Percentiles rank a stretch among this genome's conserved stretches.
Conservation (phyloP, 2,797 vertebrate species). For the Cryptoprocta ferox region DNA sequence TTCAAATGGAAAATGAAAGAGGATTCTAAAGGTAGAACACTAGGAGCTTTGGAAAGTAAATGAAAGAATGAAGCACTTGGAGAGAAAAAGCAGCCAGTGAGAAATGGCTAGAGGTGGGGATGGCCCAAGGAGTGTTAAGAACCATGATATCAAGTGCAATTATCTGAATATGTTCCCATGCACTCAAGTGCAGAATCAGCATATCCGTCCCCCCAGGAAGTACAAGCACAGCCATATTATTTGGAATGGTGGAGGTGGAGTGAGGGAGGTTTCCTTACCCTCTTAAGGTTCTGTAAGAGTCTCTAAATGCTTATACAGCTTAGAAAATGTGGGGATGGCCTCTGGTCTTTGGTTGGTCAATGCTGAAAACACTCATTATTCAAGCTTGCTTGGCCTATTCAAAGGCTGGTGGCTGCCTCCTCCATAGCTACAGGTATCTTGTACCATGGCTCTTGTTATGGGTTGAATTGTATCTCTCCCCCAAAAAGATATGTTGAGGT, state of each 20-base stretch:
- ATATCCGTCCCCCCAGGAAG: background rate
- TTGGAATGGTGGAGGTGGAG: background rate
- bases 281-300: background rate
- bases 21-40: background rate
- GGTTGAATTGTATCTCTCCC: background rate
- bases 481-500: background rate
- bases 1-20: constrained; percentile 6
- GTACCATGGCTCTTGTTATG: background rate
- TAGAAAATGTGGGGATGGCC: background rate
- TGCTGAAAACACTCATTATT: background rate
- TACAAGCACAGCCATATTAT: background rate
- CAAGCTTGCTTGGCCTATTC: background rate
- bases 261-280: background rate
- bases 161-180: background rate
- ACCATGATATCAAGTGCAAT: no score
- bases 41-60: background rate
- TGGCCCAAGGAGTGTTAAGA: background rate
- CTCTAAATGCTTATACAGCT: background rate
- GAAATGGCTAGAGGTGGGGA: background rate
- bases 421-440: background rate
- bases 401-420: background rate
- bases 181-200: no score
- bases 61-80: background rate
- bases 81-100: background rate
- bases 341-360: background rate